Conservation (phyloP, 2,888 invertebrate genomes). For the Apotomis capreana region DNA sequence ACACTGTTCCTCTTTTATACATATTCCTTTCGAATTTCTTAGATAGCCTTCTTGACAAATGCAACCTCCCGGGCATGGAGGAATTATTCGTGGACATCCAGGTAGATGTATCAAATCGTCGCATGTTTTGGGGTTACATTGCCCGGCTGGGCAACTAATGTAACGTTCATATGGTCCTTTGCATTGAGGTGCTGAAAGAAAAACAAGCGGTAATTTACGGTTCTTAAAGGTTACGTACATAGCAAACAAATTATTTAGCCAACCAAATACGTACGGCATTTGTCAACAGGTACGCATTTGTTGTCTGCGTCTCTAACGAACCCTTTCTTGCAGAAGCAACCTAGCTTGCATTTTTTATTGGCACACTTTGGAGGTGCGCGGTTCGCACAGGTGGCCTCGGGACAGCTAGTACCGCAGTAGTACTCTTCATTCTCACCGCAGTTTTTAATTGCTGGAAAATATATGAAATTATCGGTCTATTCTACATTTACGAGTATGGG, state of each 20-base stretch:
- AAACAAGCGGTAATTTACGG: too few species aligned
- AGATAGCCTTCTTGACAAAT: constrained; percentile 35
- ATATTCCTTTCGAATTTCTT: constrained; percentile 26
- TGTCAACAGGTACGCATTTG: constrained; percentile 20
- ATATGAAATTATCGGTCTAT: neutral
- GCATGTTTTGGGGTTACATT: constrained; percentile 34
- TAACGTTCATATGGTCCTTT: constrained; percentile 34
- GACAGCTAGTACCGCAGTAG: constrained; percentile 12
- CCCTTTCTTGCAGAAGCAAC: constrained; percentile 36
- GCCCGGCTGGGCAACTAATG: constrained; percentile 26
- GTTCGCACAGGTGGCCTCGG: constrained; percentile 31
- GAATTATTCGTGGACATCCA: constrained; percentile 29
- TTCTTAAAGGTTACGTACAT: neutral
- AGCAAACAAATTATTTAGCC: neutral
- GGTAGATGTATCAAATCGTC: constrained; percentile 20
- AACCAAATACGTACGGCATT: constrained; percentile 25
- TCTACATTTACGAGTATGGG: too few species aligned
- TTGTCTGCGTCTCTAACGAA: constrained; percentile 34
- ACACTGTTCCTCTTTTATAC: constrained; percentile 22
- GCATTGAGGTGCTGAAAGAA: constrained; percentile 19
- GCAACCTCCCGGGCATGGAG: constrained; percentile 36
- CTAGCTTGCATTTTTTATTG: constrained; percentile 23
- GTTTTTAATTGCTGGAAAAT: constrained; percentile 8
- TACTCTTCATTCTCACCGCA: constrained; percentile 29
- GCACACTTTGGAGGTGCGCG: constrained; percentile 6